Percentiles rank a stretch among this genome's conserved stretches.
These are phyloP conservation scores for Drosophila parthenogenetica DNA, from an alignment of 2,888 invertebrate genomes.

Conservation along the genomic window DNA sequence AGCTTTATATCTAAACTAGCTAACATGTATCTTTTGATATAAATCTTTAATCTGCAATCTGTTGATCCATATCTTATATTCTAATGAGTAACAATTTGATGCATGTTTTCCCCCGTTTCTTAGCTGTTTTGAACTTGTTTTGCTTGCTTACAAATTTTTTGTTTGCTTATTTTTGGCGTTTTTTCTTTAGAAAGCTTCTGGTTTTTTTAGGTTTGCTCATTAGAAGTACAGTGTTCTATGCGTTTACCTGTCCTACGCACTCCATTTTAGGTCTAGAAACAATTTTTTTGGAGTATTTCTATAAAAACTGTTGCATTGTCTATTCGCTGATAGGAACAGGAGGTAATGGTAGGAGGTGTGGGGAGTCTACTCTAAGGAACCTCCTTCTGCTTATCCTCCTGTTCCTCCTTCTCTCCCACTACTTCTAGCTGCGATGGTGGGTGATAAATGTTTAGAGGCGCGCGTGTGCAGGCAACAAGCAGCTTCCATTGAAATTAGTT, in stretches of 20 bases:
- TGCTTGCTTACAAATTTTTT: slow-evolving; percentile 5
- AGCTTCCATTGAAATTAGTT: slow-evolving; percentile 84
- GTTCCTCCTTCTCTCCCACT: slow-evolving; percentile 21
- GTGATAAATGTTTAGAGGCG: slow-evolving; percentile 79
- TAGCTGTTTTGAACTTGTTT: slow-evolving; percentile 1
- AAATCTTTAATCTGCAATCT: slow-evolving; percentile 2
- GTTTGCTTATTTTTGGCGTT: neutral
- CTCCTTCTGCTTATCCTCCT: slow-evolving; percentile 26
- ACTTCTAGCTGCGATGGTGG: slow-evolving; percentile 69
- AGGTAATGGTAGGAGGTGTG: neutral
- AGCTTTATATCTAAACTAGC: neutral
- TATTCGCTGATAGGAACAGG: slow-evolving; percentile 15
- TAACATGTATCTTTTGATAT: neutral
- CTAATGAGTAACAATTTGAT: slow-evolving; percentile 14
- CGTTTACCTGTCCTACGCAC: slow-evolving; percentile 74
- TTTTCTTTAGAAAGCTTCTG: neutral
- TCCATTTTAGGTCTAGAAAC: slow-evolving; percentile 61
- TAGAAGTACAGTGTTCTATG: slow-evolving; percentile 55
- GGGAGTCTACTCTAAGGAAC: slow-evolving; percentile 3
- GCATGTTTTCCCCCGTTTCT: neutral
- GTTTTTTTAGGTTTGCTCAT: slow-evolving; percentile 51
- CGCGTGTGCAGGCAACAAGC: slow-evolving; percentile 60
- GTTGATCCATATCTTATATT: neutral
- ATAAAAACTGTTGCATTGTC: slow-evolving; percentile 66
- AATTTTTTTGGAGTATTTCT: slow-evolving; percentile 39